phyloP scores from a whole-genome alignment of 2,113 vertebrate species.

The Leptobrachium leishanense region DNA sequence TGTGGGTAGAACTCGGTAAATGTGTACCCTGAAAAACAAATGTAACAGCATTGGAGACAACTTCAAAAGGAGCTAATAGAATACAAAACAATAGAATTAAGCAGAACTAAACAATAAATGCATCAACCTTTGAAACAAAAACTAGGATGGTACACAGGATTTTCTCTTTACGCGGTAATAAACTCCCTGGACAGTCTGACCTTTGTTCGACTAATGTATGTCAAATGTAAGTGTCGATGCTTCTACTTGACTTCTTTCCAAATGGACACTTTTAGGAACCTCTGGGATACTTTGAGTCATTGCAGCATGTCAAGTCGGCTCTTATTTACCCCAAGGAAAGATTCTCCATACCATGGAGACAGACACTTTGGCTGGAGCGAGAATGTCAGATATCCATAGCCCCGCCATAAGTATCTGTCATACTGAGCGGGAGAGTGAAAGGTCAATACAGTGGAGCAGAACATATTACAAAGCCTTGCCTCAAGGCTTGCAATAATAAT shows the following conservation, averaged over 20 bases:
- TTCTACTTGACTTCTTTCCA: not conserved
- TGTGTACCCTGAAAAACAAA: too few relatives aligned
- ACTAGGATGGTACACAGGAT: too few relatives aligned
- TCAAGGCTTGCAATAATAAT: constrained; percentile 29
- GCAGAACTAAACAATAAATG: too few relatives aligned
- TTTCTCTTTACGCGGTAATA: too few relatives aligned
- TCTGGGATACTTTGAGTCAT: not conserved
- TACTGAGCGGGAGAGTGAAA: constrained; percentile 31
- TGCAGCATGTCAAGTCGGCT: not conserved
- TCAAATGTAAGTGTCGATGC: too few relatives aligned
- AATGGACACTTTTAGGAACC: not conserved
- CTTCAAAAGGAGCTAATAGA: too few relatives aligned
- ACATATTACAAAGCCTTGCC: constrained; percentile 15
- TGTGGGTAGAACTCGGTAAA: too few relatives aligned
- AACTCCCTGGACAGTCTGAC: too few relatives aligned
- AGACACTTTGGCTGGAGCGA: not conserved
- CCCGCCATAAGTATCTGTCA: not conserved
- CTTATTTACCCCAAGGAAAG: constrained; percentile 8
- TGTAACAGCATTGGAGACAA: too few relatives aligned
- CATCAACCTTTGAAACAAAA: too few relatives aligned
- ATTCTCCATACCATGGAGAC: constrained; percentile 15
- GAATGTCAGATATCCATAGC: constrained; percentile 12
- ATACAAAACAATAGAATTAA: too few relatives aligned
- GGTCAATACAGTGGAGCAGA: constrained; percentile 35
- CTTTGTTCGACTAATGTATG: too few relatives aligned